These are phyloP conservation scores for Onychostoma macrolepis DNA, from an alignment of 2,113 vertebrate genomes.

Conservation along the genomic window DNA sequence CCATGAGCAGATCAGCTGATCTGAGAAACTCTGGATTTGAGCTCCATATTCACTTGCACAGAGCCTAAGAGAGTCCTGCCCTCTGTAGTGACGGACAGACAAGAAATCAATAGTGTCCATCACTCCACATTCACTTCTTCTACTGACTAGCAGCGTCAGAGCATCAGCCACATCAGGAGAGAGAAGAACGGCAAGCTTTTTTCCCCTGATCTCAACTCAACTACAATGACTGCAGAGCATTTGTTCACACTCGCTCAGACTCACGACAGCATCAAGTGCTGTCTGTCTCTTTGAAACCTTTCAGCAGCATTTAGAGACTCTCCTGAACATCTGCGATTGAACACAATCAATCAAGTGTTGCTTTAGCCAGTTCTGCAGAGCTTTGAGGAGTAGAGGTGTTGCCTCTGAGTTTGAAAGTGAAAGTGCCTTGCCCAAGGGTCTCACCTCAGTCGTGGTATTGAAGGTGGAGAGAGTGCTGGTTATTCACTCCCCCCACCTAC, in stretches of 20 bases:
- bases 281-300: slow-evolving; percentile 48
- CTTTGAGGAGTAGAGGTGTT: slow-evolving; percentile 15
- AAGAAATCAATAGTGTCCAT: slow-evolving; percentile 49
- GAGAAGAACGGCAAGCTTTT: not conserved
- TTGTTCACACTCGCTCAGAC: slow-evolving; percentile 44
- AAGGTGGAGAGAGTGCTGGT: too few relatives aligned
- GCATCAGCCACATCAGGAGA: not conserved
- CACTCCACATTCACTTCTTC: not conserved
- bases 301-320: slow-evolving; percentile 50
- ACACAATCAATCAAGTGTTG: not conserved
- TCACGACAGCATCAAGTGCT: not conserved
- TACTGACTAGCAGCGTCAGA: not conserved
- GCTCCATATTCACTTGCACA: slow-evolving; percentile 40
- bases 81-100: slow-evolving; percentile 54
- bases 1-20: slow-evolving; percentile 36
- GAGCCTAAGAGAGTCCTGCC: not conserved
- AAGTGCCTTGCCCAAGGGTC: too few relatives aligned
- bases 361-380: not conserved
- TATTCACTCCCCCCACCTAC: too few relatives aligned
- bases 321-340: slow-evolving; percentile 45
- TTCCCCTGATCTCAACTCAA: not conserved
- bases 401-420: too few relatives aligned
- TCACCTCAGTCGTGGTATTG: too few relatives aligned
- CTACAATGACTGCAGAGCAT: slow-evolving; percentile 57
- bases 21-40: slow-evolving; percentile 32